Conservation (phyloP, 2,113 vertebrate genomes). For the Poeciliopsis turrubarensis region DNA sequence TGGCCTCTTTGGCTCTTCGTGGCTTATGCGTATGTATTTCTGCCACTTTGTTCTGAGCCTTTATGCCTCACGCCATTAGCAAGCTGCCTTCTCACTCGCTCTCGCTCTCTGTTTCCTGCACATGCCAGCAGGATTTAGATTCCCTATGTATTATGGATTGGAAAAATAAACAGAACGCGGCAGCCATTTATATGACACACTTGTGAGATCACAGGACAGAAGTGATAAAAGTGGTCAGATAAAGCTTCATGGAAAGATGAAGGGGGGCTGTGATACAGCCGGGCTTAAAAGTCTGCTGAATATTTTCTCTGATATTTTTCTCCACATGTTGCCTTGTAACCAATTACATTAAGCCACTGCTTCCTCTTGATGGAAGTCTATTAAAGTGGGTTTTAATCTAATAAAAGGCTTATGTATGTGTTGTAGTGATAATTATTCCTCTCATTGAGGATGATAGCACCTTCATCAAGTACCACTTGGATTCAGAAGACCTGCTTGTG, state of each 20-base stretch:
- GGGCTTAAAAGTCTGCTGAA: constrained; percentile 53
- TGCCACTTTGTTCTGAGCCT: constrained; percentile 72
- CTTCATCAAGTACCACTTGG: constrained; percentile 68
- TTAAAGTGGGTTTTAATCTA: constrained; percentile 72
- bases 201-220: constrained; percentile 72
- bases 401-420: constrained; percentile 70
- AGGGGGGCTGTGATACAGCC: constrained; percentile 7
- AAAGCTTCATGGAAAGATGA: constrained; percentile 50
- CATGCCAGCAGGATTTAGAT: constrained; percentile 74
- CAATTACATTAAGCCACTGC: constrained; percentile 70
- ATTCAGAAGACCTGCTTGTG: constrained; percentile 46
- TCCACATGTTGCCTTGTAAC: constrained; percentile 56
- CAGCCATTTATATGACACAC: constrained; percentile 76
- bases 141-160: constrained; percentile 78
- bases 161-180: constrained; percentile 71
- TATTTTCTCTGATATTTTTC: constrained; percentile 44
- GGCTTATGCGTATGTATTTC: constrained; percentile 73
- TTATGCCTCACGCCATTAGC: constrained; percentile 71
- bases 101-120: constrained; percentile 59
- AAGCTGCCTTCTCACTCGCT: constrained; percentile 46
- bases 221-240: constrained; percentile 73
- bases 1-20: constrained; percentile 49
- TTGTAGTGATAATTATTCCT: constrained; percentile 74
- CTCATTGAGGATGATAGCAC: constrained; percentile 71
- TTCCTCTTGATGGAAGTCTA: constrained; percentile 63